Conservation (phyloP, 2,888 invertebrate genomes). For the Pterostichus niger region DNA sequence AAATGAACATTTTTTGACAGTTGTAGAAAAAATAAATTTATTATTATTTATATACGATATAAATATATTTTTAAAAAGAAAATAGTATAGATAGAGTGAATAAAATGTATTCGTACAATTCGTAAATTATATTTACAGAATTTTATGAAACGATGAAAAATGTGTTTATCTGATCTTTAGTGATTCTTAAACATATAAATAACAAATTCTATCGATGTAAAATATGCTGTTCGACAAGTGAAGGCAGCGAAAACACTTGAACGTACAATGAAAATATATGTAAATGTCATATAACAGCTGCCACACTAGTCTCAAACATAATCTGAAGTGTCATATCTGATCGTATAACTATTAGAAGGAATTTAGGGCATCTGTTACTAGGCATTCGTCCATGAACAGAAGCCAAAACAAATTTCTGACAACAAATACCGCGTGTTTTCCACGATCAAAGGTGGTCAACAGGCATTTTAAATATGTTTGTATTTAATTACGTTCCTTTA, state of each 20-base stretch:
- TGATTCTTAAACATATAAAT: slow-evolving; percentile 48
- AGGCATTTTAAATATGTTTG: slow-evolving; percentile 45
- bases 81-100: no score
- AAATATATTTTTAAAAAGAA: no score
- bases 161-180: slow-evolving; percentile 41
- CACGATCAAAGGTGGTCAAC: slow-evolving; percentile 53
- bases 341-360: slow-evolving; percentile 70
- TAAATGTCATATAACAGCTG: slow-evolving; percentile 75
- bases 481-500: slow-evolving; percentile 44
- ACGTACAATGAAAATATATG: slow-evolving; percentile 69
- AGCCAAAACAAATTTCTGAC: slow-evolving; percentile 69
- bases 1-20: no score
- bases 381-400: slow-evolving; percentile 67
- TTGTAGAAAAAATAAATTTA: no score
- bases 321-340: slow-evolving; percentile 75
- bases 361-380: slow-evolving; percentile 73
- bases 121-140: slow-evolving; percentile 22
- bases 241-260: slow-evolving; percentile 49
- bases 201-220: slow-evolving; percentile 60
- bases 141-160: slow-evolving; percentile 42
- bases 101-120: no score
- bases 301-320: slow-evolving; percentile 75
- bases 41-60: no score
- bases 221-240: slow-evolving; percentile 55
- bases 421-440: slow-evolving; percentile 53